Base-by-base conservation (phyloP, 2,888 invertebrate genomes). In the Ectemnius lituratus region DNA sequence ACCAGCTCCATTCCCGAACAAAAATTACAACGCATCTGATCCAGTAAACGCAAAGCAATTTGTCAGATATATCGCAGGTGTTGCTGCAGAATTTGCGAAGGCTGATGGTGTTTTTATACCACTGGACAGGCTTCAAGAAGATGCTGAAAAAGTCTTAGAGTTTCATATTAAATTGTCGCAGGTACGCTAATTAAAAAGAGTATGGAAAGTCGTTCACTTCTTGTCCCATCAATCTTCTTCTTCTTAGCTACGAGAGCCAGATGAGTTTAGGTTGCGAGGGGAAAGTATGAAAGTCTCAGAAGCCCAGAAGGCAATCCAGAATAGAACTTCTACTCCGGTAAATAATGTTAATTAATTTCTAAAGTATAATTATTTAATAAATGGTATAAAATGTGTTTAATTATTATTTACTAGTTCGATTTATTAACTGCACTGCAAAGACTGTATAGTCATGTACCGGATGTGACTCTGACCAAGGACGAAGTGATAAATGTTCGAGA, bases 401-500 rank as follows among this genome's bases (percentile, higher is more conserved):
- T 27, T 14, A 20, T 23, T 58, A 58, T 18, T 16, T 58, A 5
- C 20, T 27, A 58, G 27, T 23, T 58, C 20, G 20, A 58, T 27
- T 6, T 58, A 58, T 58, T 58, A 11, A 27, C 58, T 2, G 18
- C 58, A 18, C 14, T 58, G 27, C 27, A 58, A 58, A 27, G 16
- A 11, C 13, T 58, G 20, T 58, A 58, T 20, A 16, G 58, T 11
- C 13, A 58, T 27, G 58, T 58, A 6, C 20, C n/a, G 20, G 58
- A 13, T 11, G 58, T 58, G 13, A 58, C 58, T 14, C 20, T 58
- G 6, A 58, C 58, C 58, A 14, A 58, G 20, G 58, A 58, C 18
- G 58, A 58, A 27, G 20, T 58, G 58, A 58, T 58, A n/a, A 18
- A 58, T 6, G 58, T 58, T 20, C 58, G 58, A 13, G 58, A 58